phyloP scores from a whole-genome alignment of 2,113 vertebrate genomes.

The Merops nubicus region DNA sequence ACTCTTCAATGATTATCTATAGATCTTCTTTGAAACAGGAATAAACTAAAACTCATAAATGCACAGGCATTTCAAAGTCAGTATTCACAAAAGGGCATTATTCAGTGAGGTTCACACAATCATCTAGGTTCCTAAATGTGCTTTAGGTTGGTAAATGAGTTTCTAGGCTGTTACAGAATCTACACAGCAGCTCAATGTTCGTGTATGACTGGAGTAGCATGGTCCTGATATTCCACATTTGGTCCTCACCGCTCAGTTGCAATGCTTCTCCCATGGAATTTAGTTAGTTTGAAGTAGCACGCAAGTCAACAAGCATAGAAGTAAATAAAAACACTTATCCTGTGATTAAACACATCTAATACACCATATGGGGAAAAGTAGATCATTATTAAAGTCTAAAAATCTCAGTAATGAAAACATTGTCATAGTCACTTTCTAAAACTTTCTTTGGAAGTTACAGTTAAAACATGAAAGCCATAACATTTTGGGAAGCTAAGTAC shows the following conservation, averaged over 20 bases:
- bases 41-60: neutral
- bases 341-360: neutral
- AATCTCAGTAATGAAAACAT: neutral
- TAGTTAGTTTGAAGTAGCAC: neutral
- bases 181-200: neutral
- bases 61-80: neutral
- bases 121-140: neutral
- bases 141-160: neutral
- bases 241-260: rapidly evolving
- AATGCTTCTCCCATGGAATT: neutral
- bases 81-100: neutral
- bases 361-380: neutral
- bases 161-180: neutral
- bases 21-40: neutral
- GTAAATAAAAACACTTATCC: neutral
- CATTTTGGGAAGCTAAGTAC: neutral
- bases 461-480: neutral
- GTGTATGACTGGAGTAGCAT: neutral
- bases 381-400: neutral
- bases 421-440: neutral
- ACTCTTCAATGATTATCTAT: neutral
- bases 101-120: neutral
- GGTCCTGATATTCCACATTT: neutral
- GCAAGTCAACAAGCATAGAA: neutral
- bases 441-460: neutral